A percentile compares a stretch with the other conserved stretches of the same genome.
Evolutionary conservation across 2,888 invertebrate genomes (phyloP).

Genomic region (Agriotes lineatus): DNA sequence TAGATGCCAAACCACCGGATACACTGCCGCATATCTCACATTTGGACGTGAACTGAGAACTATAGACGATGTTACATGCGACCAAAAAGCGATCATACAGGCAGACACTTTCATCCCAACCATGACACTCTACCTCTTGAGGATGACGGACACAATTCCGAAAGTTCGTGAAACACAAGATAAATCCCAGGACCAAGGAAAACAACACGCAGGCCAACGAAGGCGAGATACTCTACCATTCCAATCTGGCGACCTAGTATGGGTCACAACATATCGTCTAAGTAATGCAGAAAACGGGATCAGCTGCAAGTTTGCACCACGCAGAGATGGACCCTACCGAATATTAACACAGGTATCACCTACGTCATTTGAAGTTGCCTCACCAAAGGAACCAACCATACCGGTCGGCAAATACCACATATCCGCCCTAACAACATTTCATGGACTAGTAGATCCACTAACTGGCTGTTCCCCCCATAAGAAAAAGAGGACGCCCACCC

Average conservation of each 20-base stretch:
- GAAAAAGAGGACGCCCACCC: not conserved
- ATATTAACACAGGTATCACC: not conserved
- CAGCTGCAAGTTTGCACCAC: conserved; percentile 40
- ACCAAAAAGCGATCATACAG: conserved; percentile 30
- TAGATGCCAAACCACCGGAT: conserved; percentile 55
- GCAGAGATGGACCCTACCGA: no score
- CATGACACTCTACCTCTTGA: conserved; percentile 35
- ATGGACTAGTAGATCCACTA: not conserved
- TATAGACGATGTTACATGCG: conserved; percentile 47
- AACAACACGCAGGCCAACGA: conserved; percentile 43
- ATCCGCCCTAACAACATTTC: not conserved
- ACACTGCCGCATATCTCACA: conserved; percentile 57
- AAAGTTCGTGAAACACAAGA: conserved; percentile 44
- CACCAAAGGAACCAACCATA: not conserved
- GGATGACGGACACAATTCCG: conserved; percentile 30
- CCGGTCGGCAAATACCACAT: not conserved
- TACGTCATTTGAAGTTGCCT: not conserved
- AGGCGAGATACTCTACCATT: conserved; percentile 45
- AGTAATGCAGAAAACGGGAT: conserved; percentile 46
- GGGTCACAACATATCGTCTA: conserved; percentile 48
- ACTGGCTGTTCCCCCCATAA: not conserved
- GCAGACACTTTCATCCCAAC: conserved; percentile 40
- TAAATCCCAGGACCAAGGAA: conserved; percentile 45
- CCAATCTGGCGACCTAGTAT: conserved; percentile 50
- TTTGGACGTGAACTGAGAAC: conserved; percentile 58